These are phyloP conservation scores for Tragelaphus strepsiceros DNA, from an alignment of 2,113 vertebrate genomes.

Conservation along the genomic window DNA sequence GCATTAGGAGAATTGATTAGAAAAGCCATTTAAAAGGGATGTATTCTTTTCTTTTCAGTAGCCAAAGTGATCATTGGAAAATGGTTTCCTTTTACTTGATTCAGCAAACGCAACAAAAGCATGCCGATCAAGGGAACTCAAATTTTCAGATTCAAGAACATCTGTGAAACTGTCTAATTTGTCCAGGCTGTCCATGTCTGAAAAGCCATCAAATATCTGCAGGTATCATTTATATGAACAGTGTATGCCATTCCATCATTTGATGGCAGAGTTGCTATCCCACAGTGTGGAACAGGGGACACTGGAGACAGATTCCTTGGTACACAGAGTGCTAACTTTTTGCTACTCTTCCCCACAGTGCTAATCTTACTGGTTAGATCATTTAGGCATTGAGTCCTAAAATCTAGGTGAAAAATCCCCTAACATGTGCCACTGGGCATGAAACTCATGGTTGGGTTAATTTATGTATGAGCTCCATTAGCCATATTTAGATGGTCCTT, in stretches of 20 bases:
- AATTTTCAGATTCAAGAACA: constrained; percentile 91
- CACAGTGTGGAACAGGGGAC: constrained; percentile 85
- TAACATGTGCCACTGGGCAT: constrained; percentile 87
- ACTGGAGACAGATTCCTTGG: constrained; percentile 89
- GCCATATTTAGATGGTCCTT: constrained; percentile 90
- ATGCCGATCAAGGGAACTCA: constrained; percentile 87
- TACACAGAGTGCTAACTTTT: constrained; percentile 88
- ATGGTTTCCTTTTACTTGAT: constrained; percentile 90
- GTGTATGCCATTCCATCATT: constrained; percentile 87
- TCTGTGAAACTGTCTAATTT: constrained; percentile 88
- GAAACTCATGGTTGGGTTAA: constrained; percentile 87
- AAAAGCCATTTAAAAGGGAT: not conserved
- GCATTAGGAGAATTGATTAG: not conserved
- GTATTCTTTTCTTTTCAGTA: not conserved
- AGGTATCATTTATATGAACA: constrained; percentile 85
- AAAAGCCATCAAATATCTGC: constrained; percentile 89
- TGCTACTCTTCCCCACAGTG: constrained; percentile 88
- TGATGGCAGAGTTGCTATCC: constrained; percentile 83
- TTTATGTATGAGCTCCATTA: constrained; percentile 89
- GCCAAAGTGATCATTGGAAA: constrained; percentile 71
- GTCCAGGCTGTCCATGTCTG: constrained; percentile 92
- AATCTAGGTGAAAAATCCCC: constrained; percentile 92
- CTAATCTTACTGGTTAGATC: constrained; percentile 89
- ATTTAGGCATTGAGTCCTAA: constrained; percentile 86
- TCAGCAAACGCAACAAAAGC: constrained; percentile 90